Percentiles rank a stretch among this genome's conserved stretches.
Conservation (phyloP, 2,888 invertebrate genomes). For the Abrostola tripartita region DNA sequence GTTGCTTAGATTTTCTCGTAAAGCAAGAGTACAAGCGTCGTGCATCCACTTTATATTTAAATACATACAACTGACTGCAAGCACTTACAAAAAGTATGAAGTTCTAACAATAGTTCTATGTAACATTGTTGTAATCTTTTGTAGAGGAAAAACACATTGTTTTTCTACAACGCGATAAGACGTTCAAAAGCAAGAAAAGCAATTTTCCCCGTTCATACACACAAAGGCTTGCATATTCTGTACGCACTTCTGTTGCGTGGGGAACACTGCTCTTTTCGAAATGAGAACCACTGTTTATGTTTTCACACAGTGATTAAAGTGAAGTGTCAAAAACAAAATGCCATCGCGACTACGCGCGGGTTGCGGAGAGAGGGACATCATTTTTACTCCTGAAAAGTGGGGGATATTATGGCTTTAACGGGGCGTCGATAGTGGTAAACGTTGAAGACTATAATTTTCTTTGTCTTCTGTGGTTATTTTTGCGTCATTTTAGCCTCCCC, state of each 20-base stretch:
- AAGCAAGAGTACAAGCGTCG: conserved; percentile 5
- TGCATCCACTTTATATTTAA: conserved; percentile 28
- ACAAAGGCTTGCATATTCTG: conserved; percentile 70
- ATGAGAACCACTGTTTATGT: conserved; percentile 84
- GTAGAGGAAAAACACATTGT: conserved; percentile 27
- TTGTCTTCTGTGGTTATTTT: conserved; percentile 63
- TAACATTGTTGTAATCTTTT: conserved; percentile 30
- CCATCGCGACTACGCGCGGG: conserved; percentile 39
- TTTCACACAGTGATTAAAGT: conserved; percentile 86
- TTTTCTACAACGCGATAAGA: conserved; percentile 53
- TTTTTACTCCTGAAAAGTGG: conserved; percentile 66
- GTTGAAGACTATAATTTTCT: conserved; percentile 76
- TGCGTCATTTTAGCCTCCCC: conserved; percentile 45
- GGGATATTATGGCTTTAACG: conserved; percentile 75
- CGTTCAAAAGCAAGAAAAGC: conserved; percentile 62
- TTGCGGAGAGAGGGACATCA: conserved; percentile 59
- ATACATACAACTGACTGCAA: neutral
- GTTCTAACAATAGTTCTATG: conserved; percentile 16
- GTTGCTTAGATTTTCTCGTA: conserved; percentile 6
- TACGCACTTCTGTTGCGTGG: conserved; percentile 68
- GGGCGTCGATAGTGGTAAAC: conserved; percentile 73
- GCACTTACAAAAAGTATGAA: conserved; percentile 6
- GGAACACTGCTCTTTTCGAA: conserved; percentile 81
- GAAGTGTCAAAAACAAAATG: conserved; percentile 88
- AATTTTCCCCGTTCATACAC: conserved; percentile 64